Conservation (phyloP, 2,113 vertebrate genomes). For the Microcebus ravelobensis region DNA sequence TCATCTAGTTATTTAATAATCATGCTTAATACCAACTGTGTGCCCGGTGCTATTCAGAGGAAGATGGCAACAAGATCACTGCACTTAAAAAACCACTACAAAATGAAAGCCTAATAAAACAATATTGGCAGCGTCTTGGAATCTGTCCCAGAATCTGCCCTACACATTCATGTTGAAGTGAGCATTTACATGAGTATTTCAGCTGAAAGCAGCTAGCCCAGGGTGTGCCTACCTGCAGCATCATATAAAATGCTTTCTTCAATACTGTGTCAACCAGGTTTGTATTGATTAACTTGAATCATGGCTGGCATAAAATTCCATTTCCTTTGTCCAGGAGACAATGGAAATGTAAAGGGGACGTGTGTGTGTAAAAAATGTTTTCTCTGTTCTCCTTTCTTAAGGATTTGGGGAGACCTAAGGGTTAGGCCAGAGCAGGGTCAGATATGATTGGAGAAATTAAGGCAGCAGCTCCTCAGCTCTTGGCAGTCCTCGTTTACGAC, state of each 20-base stretch:
- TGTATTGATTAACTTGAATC: not conserved
- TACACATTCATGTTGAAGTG: slow-evolving; percentile 1
- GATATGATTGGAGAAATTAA: not conserved
- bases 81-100: not conserved
- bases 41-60: not conserved
- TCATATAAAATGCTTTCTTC: not conserved
- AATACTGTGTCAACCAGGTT: not conserved
- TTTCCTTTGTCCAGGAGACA: not conserved
- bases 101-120: not conserved
- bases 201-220: not conserved
- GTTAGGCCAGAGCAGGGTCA: not conserved
- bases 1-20: slow-evolving; percentile 8
- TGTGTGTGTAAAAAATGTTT: not conserved
- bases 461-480: not conserved
- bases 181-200: not conserved
- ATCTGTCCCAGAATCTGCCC: not conserved
- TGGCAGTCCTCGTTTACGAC: not conserved
- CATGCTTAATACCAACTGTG: not conserved
- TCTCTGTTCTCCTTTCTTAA: slow-evolving; percentile 14
- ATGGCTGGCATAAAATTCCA: not conserved
- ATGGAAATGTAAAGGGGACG: not conserved
- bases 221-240: not conserved
- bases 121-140: not conserved
- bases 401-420: not conserved
- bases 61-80: not conserved